Percentiles rank a stretch among this genome's conserved stretches.
These are phyloP conservation scores for Coregonus ussuriensis DNA, from an alignment of 2,797 vertebrate species.

Conservation along the genomic window DNA sequence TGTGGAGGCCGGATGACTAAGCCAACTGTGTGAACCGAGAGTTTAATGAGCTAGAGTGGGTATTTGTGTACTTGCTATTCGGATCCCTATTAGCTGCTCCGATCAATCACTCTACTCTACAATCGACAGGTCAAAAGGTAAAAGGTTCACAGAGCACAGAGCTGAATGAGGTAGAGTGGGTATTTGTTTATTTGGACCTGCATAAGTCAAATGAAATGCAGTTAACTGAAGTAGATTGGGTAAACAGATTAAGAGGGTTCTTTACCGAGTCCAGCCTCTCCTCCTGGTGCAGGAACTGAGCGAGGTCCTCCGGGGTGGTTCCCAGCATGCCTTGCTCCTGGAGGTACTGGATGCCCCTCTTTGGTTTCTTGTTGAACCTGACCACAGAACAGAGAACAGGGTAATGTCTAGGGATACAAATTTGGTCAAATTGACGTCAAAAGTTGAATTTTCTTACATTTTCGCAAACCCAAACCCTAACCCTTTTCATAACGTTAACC, in stretches of 20 bases:
- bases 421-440: no score
- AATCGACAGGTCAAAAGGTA: not conserved
- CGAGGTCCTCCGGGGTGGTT: conserved; percentile 95
- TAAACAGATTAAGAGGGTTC: not conserved
- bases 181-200: not conserved
- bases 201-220: not conserved
- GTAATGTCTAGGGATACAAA: no score
- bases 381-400: not conserved
- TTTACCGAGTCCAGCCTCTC: conserved; percentile 98
- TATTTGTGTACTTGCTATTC: conserved; percentile 11
- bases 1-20: not conserved
- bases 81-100: not conserved
- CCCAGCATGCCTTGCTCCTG: conserved; percentile 99
- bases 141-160: not conserved
- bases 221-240: not conserved
- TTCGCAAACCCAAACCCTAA: no score
- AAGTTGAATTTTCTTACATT: no score
- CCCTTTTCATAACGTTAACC: no score
- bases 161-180: not conserved
- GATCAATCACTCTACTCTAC: not conserved
- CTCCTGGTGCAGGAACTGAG: conserved; percentile 98
- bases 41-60: not conserved
- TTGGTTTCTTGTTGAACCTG: conserved; percentile 99
- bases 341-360: conserved; percentile 98
- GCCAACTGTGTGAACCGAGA: not conserved